Base-by-base conservation (phyloP, 2,888 invertebrate species). In the Polyploca ridens region DNA sequence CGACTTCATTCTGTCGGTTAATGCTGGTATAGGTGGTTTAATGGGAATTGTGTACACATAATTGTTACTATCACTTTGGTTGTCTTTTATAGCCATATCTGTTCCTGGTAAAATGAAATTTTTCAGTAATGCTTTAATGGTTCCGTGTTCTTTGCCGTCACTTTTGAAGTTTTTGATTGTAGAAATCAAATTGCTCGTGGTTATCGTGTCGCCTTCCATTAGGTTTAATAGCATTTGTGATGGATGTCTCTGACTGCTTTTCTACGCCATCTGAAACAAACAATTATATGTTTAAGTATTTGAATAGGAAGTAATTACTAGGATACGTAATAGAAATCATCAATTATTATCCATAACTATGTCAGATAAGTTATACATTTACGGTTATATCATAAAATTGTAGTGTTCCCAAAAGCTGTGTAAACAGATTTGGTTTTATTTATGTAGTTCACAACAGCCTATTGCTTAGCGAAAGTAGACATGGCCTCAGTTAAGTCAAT, bases 181-280 rank as follows among this genome's bases (percentile, higher is more conserved):
- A 63, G 91, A 85, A 72, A 92, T 87, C 54, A 93, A 77, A 70
- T 86, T 88, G 77, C 86, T 89, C 71, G 87, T 85, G 66, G 86
- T 79, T 76, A 91, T 82, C 74, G 90, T 75, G 76, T 90, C 88
- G 71, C 87, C 89, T 87, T 92, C 93, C 93, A 93, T 94, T 81
- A 88, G 88, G 85, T 82, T 89, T 65, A 90, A 77, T 85, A 88
- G 74, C 90, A 90, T 93, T 88, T 88, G 89, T 85, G 81, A 77
- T 85, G 84, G 81, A 83, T 85, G 74, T 84, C 79, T 83, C 79
- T 75, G 74, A 78, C 83, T 79, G 84, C 83, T 89, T 87, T 83
- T 84, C 86, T 92, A 90, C 88, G 89, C 87, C 93, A 93, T 91
- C 93, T 94, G 91, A 64, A 93, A 93, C 87, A 88, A 90, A 77